Evolutionary conservation across 1,140 invertebrate species (phyloP).

Genomic region (Psix sp.): DNA sequence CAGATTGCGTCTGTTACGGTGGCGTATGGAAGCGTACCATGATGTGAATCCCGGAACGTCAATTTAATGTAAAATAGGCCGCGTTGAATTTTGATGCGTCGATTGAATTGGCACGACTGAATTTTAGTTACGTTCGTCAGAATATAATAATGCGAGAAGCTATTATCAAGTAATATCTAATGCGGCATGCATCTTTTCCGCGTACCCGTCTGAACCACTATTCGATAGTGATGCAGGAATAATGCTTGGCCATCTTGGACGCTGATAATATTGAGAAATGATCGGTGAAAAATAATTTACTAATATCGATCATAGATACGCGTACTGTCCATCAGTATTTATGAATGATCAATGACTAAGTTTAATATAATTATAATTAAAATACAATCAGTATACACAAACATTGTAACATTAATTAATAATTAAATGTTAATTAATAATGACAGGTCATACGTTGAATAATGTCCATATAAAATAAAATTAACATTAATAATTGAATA

Average conservation of each 20-base stretch:
- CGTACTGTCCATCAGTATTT: too few relatives aligned
- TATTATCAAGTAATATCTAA: constrained; percentile 51
- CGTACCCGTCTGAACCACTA: constrained; percentile 39
- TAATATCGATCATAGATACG: too few relatives aligned
- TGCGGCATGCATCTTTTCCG: constrained; percentile 44
- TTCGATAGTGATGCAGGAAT: constrained; percentile 26
- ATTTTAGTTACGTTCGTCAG: constrained; percentile 56
- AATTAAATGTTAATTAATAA: too few relatives aligned
- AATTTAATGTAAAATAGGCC: constrained; percentile 51
- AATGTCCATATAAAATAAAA: too few relatives aligned
- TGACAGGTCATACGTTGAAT: too few relatives aligned
- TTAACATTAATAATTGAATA: too few relatives aligned
- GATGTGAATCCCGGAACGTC: constrained; percentile 42
- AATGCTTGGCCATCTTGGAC: constrained; percentile 31
- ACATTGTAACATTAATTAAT: too few relatives aligned
- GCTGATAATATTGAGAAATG: constrained; percentile 22
- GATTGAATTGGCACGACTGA: constrained; percentile 34
- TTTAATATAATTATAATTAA: too few relatives aligned
- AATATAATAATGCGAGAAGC: constrained; percentile 50
- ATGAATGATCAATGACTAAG: too few relatives aligned
- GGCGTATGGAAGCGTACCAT: constrained; percentile 31
- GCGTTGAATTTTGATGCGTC: constrained; percentile 33
- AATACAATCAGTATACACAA: too few relatives aligned
- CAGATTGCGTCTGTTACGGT: constrained; percentile 31
- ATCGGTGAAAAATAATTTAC: constrained; percentile 10